Conservation (phyloP, 35 echinoderm and acorn worm genomes). For the Patiria miniata region DNA sequence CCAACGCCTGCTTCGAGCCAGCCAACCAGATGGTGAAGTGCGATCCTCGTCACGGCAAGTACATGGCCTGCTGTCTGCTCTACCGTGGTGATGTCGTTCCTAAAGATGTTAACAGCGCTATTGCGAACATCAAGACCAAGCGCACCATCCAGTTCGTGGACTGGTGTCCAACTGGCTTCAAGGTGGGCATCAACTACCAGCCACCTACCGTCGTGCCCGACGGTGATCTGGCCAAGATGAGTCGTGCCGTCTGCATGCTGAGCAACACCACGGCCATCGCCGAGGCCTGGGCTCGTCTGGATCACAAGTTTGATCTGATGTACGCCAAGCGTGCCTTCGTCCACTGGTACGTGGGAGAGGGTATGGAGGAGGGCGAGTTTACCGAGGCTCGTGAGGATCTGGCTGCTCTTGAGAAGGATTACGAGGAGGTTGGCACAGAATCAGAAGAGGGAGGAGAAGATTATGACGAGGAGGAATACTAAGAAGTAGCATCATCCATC, state of each 20-base stretch:
- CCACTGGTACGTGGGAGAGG: slow-evolving; percentile 68
- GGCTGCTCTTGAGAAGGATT: slow-evolving; percentile 61
- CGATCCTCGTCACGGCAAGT: slow-evolving; percentile 67
- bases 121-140: slow-evolving; percentile 66
- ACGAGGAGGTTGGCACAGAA: slow-evolving; percentile 62
- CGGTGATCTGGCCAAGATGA: slow-evolving; percentile 55
- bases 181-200: no score
- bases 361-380: slow-evolving; percentile 71
- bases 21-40: slow-evolving; percentile 66
- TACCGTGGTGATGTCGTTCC: slow-evolving; percentile 67
- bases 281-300: slow-evolving; percentile 67
- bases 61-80: slow-evolving; percentile 53
- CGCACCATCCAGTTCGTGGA: no score
- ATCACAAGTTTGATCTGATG: slow-evolving; percentile 81
- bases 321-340: slow-evolving; percentile 80
- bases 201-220: slow-evolving; percentile 60
- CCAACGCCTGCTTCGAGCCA: slow-evolving; percentile 71
- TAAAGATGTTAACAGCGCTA: slow-evolving; percentile 57
- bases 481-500: background rate
- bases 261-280: slow-evolving; percentile 74
- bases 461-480: slow-evolving; percentile 30
- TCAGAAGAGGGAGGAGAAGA: slow-evolving; percentile 3
- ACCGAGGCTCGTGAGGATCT: slow-evolving; percentile 72
- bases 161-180: no score
- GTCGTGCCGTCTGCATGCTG: slow-evolving; percentile 66